These are phyloP conservation scores for Margaritifera margaritifera DNA, from an alignment of 2,888 invertebrate species.

Conservation along the genomic window DNA sequence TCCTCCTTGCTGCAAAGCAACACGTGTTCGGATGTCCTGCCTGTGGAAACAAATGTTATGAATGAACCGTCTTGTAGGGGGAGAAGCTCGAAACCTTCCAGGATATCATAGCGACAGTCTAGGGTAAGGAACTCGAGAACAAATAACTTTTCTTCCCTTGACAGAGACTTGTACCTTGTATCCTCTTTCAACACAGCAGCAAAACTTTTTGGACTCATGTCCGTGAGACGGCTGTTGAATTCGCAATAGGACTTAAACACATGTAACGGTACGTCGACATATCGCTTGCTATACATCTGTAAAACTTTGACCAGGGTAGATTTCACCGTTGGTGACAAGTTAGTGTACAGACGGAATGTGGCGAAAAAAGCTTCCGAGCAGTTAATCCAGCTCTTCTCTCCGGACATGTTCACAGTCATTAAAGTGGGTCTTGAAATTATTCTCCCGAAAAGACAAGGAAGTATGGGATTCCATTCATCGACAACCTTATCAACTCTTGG, in stretches of 20 bases:
- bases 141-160: constrained; percentile 3
- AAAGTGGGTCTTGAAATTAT: constrained; percentile 3
- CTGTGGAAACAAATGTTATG: constrained; percentile 1
- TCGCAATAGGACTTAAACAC: background rate
- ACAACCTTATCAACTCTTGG: constrained; percentile 21
- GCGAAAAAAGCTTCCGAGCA: too few relatives aligned
- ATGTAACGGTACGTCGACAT: too few relatives aligned
- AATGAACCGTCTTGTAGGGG: constrained; percentile 14
- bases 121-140: constrained; percentile 11
- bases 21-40: background rate
- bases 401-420: constrained; percentile 8
- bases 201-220: background rate
- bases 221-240: background rate
- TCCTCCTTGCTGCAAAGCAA: constrained; percentile 4
- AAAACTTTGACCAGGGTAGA: too few relatives aligned
- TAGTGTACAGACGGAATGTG: too few relatives aligned
- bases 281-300: too few relatives aligned
- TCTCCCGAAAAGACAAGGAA: constrained; percentile 26
- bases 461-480: constrained; percentile 35
- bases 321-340: too few relatives aligned
- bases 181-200: background rate
- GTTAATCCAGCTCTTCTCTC: constrained; percentile 9
- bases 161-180: background rate
- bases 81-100: constrained; percentile 13
- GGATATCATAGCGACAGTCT: background rate